Base-by-base conservation (phyloP, 2,888 invertebrate species). In the Erebia ligea region DNA sequence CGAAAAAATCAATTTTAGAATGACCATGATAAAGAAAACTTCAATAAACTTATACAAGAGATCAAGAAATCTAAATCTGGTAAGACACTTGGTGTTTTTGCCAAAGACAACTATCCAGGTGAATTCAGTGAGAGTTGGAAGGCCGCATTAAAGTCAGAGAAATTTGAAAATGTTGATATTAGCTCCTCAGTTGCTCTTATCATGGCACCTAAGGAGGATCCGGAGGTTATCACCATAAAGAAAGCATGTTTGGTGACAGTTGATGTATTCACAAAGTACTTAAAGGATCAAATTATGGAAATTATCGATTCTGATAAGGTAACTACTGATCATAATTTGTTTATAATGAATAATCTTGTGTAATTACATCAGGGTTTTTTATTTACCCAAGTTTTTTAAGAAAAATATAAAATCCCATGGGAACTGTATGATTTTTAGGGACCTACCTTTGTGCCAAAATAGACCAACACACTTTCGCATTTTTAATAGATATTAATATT, bases 221-320 rank as follows among this genome's bases (percentile, higher is more conserved):
- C 96, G 0, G 99, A 99, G 91, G 92, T 99, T 69, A 95, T 96
- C 65, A 96, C 97, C 10, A 96, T 99, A 68, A 98, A 98, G 84
- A 98, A 98, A 91, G 99, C 99, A 0, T 97, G 97, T 79, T 93
- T 97, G 84, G 98, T 98, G 13, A 98, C 99, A 11, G 97, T 98
- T 69, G 99, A 99, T 91, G 96, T 99, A 15, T 99, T 99, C 87
- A 97, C 97, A 64, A 99, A 99, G 88, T 99, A 98, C 90, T 95
- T 99, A 57, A 98, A 98, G 87, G 98, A 99, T 89, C 98, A 99
- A 90, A 97, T 99, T 76, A 98, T 99, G 97, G 99, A 99, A 87
- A 98, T 99, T 78, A 98, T 99, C 84, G 99, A 99, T 94, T 97
- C 98, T 5, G 99, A 99, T 86, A 98, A 97, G 94, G 97, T 96